Base-by-base conservation (phyloP, 2,797 vertebrate species). In the Sphenopsis melanotis region DNA sequence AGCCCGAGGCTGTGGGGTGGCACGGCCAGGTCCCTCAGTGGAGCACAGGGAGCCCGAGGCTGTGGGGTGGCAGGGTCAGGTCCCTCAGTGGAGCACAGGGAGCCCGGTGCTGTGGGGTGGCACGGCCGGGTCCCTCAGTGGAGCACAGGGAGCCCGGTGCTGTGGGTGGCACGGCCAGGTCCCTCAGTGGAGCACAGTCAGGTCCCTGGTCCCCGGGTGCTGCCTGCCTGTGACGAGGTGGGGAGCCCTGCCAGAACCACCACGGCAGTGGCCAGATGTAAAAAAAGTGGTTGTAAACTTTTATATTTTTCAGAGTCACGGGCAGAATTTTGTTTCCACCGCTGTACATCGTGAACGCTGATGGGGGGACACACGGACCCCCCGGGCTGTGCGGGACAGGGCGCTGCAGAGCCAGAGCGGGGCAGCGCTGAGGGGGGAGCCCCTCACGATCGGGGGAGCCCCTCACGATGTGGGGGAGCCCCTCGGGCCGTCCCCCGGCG, bases 1-100 rank as follows among this genome's bases (percentile, higher is more conserved):
- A 10, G 15, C n/a, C 11, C 0, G 21, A 15, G 1, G 49, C 59
- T 0, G 1, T 0, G 32, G 34, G 41, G 2, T 0, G 34, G 32
- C 52, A 55, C 0, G 2, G 29, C 29, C 3, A 0, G 50, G 50
- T 32, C 50, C 29, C 29, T 20, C 52, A 32, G 30, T 4, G 30
- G 52, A 2, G 12, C 8, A 32, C 19, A 53, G 30, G 52, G 29
- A 26, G 18, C 50, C 17, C 12, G 8, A 12, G 0, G 8, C 52
- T 21, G 52, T 53, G 30, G 30, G 52, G 2, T 9, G 30, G 19
- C 52, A 53, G 0, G 2, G 19, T 12, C 52, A 2, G 52, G 19
- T 32, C 30, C 30, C 30, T 30, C 47, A 12, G 0, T 0, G 42
- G 11, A 6, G 44, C 61, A 5, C 0, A 0, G 53, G 41, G 42